phyloP scores from a whole-genome alignment of 2,888 invertebrate genomes.

The Brachylomia viminalis region DNA sequence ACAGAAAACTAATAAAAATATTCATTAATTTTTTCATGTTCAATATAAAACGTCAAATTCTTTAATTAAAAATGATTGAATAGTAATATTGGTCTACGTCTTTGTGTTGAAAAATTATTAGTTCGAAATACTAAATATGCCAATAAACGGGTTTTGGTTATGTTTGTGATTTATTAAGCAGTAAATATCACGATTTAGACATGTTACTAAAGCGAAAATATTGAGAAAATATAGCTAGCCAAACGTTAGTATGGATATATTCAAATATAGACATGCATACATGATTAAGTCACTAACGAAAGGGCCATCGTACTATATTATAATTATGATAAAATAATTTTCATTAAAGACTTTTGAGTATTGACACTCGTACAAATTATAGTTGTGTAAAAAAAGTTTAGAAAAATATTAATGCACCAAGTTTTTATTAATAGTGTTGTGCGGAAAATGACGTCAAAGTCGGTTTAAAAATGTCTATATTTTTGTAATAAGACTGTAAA shows the following conservation, averaged over 20 bases:
- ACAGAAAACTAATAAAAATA: not conserved
- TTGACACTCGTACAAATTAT: slow-evolving; percentile 38
- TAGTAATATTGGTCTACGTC: slow-evolving; percentile 14
- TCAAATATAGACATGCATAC: slow-evolving; percentile 53
- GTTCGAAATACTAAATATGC: slow-evolving; percentile 51
- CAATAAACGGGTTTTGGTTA: slow-evolving; percentile 55
- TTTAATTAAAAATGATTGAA: slow-evolving; percentile 35
- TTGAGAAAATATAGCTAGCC: slow-evolving; percentile 42
- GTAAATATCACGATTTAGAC: slow-evolving; percentile 63
- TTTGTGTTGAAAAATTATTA: slow-evolving; percentile 49
- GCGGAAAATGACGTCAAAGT: not conserved
- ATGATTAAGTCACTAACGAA: slow-evolving; percentile 48
- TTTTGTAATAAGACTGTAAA: not conserved
- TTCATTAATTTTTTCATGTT: not conserved
- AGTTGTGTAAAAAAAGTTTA: slow-evolving; percentile 17
- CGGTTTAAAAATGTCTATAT: not conserved
- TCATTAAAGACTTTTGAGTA: slow-evolving; percentile 51
- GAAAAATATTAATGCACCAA: not conserved
- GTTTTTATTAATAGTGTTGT: not conserved
- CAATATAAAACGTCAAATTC: not conserved
- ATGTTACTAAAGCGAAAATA: slow-evolving; percentile 56
- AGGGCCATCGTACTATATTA: slow-evolving; percentile 49
- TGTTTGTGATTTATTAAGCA: slow-evolving; percentile 61
- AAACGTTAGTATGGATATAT: slow-evolving; percentile 40
- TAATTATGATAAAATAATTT: slow-evolving; percentile 56